phyloP scores from a whole-genome alignment of 1,140 invertebrate species.

The Chironomus striatipennis region DNA sequence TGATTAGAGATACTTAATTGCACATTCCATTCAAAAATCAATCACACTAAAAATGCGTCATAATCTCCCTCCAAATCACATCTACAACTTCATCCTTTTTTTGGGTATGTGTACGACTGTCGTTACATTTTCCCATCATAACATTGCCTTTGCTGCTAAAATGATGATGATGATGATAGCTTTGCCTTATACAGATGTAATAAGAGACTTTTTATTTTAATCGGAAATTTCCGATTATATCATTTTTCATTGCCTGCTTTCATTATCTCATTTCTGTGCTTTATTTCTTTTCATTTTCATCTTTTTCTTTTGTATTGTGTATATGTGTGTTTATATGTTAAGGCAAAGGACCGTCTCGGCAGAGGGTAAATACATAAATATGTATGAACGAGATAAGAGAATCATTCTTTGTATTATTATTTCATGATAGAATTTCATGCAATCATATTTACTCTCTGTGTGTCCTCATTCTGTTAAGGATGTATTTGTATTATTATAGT shows the following conservation, averaged over 20 bases:
- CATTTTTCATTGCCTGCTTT: constrained; percentile 5
- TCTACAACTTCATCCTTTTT: too few relatives aligned
- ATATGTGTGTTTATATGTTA: neutral
- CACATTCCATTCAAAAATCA: too few relatives aligned
- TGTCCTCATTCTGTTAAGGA: too few relatives aligned
- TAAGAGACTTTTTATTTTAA: constrained; percentile 24
- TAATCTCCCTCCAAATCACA: too few relatives aligned
- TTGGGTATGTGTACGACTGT: too few relatives aligned
- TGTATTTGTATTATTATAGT: too few relatives aligned
- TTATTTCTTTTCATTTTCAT: neutral
- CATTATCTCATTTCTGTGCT: constrained; percentile 12
- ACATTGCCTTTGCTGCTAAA: neutral
- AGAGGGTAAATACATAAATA: neutral
- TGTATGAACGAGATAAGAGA: neutral
- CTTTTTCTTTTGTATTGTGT: neutral
- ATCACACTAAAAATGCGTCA: too few relatives aligned
- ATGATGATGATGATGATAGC: constrained; percentile 14
- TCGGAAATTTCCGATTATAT: constrained; percentile 22
- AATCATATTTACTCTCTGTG: neutral
- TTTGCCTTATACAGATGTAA: neutral
- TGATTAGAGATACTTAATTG: too few relatives aligned
- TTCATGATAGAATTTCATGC: constrained; percentile 8
- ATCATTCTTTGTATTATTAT: neutral
- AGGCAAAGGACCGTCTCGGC: neutral
- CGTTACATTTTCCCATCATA: too few relatives aligned